Evolutionary conservation across 2,113 vertebrate species (phyloP).

Genomic region (Elaphurus davidianus): DNA sequence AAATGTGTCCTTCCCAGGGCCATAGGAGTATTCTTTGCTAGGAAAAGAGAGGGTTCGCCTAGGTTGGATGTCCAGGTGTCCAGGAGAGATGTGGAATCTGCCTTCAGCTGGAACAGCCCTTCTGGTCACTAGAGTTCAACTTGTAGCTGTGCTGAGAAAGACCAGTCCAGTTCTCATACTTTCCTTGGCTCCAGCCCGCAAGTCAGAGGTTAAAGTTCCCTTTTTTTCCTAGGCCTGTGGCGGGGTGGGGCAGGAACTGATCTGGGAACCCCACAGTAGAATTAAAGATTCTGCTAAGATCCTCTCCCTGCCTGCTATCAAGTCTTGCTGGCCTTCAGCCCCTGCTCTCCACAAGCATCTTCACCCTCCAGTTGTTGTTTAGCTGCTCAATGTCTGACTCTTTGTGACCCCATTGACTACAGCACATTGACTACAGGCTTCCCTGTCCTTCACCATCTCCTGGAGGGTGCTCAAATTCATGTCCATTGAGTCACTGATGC

Average conservation of each 20-base stretch:
- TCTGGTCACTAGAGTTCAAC: neutral
- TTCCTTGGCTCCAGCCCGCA: neutral
- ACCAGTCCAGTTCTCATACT: neutral
- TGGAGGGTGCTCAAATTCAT: neutral
- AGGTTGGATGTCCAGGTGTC: rapidly evolving
- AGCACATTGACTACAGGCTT: neutral
- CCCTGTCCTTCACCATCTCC: neutral
- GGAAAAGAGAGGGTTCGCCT: neutral
- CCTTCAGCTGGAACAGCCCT: neutral
- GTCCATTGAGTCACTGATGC: neutral
- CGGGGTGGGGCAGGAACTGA: neutral
- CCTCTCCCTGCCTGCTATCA: neutral
- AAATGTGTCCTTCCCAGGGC: neutral
- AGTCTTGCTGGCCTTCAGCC: neutral
- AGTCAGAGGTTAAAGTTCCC: neutral
- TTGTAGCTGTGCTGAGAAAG: neutral
- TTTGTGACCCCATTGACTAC: neutral
- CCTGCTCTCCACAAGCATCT: neutral
- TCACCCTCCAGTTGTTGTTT: neutral
- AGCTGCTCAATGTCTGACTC: neutral
- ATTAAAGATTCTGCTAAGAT: neutral
- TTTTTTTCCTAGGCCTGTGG: neutral
- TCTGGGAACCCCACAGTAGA: neutral
- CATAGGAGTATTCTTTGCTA: neutral
- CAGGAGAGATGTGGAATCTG: neutral